Base-by-base conservation (phyloP, 2,113 vertebrate species). In the Pandion haliaetus region DNA sequence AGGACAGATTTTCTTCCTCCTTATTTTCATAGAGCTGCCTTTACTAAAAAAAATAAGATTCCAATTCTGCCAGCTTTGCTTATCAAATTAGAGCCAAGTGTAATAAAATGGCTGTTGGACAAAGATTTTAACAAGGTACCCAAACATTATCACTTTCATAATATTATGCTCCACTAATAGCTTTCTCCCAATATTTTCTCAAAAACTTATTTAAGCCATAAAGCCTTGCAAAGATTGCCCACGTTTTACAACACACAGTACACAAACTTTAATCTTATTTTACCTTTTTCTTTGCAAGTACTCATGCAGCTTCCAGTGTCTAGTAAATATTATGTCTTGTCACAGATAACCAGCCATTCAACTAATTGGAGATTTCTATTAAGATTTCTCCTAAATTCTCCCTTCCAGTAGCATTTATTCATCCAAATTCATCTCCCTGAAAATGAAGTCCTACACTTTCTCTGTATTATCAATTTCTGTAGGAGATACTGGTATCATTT, bases 291-390 rank as follows among this genome's bases (percentile, higher is more conserved):
- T 94, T 90, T 86, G 7, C 34, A 92, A 83, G 85, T 36, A 81
- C 38, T 86, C 50, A 32, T 77, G 54, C 71, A 86, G 94, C 77
- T 93, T 92, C 79, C 92, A 96, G 62, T 49, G 69, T 28, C 90
- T 82, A 80, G 86, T 83, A 96, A 96, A 81, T 95, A 94, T 67
- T 82, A 62, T 52, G 44, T 72, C 87, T 94, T 92, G 91, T 85
- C 92, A 95, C 63, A 92, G 76, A 88, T 93, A 97, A 91, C 77
- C 71, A 96, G 72, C 42, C 87, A 77, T 90, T 93, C 95, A 95
- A 86, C 93, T 93, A 97, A 97, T 94, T 86, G 80, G 90, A 98
- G 94, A 96, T 94, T 98, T 97, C 95, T 84, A 93, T 97, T 98
- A 94, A 92, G 93, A 98, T 92, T 95, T 86, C 76, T 92, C 62